These are phyloP conservation scores for Ganaspis brasiliensis DNA, from an alignment of 2,888 invertebrate species.

Conservation along the genomic window DNA sequence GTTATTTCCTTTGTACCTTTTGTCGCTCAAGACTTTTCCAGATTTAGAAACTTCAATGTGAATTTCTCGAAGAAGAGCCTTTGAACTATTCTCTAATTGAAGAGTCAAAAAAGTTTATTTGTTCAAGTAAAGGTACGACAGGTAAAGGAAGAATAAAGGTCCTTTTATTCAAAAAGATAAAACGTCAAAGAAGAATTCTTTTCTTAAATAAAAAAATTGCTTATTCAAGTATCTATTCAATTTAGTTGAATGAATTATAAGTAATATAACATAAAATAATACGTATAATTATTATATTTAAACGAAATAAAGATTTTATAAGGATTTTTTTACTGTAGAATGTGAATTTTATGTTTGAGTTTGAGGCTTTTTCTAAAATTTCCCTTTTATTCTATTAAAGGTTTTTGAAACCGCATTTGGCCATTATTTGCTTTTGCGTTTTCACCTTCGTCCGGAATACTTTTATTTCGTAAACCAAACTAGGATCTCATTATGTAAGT, in stretches of 20 bases:
- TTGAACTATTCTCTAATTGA: conserved; percentile 20
- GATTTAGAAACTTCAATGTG: conserved; percentile 37
- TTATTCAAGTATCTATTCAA: too few species aligned
- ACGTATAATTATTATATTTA: too few species aligned
- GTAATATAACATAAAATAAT: too few species aligned
- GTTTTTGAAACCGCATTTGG: background rate
- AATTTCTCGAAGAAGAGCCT: conserved; percentile 12
- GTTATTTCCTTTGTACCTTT: conserved; percentile 32
- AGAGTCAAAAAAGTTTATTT: conserved; percentile 20
- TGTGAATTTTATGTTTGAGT: too few species aligned
- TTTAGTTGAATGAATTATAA: too few species aligned
- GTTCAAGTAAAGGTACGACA: conserved; percentile 1
- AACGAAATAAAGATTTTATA: too few species aligned
- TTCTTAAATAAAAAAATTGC: background rate
- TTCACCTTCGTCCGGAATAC: background rate
- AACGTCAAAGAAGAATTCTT: background rate
- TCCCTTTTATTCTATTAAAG: background rate
- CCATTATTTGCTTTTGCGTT: background rate
- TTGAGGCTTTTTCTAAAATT: background rate
- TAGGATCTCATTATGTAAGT: conserved; percentile 5
- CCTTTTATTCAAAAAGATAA: background rate
- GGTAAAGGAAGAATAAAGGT: background rate
- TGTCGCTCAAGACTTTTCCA: conserved; percentile 32
- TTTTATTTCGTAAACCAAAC: background rate
- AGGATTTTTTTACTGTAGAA: too few species aligned